These are phyloP conservation scores for Vireo altiloquus DNA, from an alignment of 2,113 vertebrate species.

Conservation along the genomic window DNA sequence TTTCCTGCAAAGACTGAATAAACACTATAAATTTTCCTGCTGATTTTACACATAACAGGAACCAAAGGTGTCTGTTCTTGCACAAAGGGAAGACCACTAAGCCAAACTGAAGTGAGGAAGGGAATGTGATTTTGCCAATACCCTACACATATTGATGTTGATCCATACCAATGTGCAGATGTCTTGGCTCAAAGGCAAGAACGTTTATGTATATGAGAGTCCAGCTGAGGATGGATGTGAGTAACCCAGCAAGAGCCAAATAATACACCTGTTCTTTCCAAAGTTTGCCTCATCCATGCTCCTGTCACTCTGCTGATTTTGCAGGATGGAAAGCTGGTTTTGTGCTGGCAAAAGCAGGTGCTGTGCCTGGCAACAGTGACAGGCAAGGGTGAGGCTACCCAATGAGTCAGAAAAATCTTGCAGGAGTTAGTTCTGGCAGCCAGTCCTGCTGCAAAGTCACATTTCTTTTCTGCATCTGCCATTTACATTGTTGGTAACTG, in stretches of 20 bases:
- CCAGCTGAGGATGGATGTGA: neutral
- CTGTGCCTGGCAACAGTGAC: neutral
- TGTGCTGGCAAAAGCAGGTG: too few species aligned
- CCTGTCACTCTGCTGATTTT: neutral
- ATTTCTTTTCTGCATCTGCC: neutral
- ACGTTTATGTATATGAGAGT: neutral
- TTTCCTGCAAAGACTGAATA: neutral
- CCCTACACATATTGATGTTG: fast-evolving
- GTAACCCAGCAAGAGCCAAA: neutral
- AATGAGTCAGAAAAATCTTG: neutral
- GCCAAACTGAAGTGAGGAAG: neutral
- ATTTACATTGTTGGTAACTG: neutral
- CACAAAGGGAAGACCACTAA: neutral
- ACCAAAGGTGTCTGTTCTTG: neutral
- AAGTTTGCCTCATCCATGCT: neutral
- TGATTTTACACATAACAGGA: neutral
- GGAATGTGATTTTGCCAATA: neutral
- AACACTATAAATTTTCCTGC: neutral
- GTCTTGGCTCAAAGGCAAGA: neutral
- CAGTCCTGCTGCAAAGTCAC: neutral
- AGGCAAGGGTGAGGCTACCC: neutral
- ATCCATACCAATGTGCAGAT: neutral
- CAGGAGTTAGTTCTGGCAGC: neutral
- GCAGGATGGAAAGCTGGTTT: neutral
- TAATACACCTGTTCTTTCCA: neutral